A percentile compares a stretch with the other conserved stretches of the same genome.
These are phyloP conservation scores for Cyprinodon diabolis DNA, from an alignment of 2,797 vertebrate genomes.

Conservation along the genomic window DNA sequence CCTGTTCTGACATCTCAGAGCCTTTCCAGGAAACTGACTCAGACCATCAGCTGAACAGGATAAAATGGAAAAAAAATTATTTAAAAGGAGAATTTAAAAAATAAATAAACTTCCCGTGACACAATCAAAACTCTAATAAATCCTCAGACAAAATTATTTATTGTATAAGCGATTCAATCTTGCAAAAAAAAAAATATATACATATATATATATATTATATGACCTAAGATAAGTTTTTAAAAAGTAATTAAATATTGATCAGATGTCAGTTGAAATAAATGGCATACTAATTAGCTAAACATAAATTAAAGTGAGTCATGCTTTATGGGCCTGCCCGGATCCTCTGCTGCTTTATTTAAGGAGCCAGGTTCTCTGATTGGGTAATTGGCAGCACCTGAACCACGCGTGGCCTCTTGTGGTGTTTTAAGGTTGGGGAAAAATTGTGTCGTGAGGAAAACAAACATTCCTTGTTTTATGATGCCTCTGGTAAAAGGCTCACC, in stretches of 20 bases:
- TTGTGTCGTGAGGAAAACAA: neutral
- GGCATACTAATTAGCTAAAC: neutral
- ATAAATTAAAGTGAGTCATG: neutral
- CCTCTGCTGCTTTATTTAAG: neutral
- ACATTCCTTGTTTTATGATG: constrained; percentile 41
- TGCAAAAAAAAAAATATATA: neutral
- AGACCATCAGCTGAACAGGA: neutral
- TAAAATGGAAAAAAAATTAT: neutral
- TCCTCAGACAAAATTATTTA: neutral
- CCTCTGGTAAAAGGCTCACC: neutral
- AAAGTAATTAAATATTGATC: neutral
- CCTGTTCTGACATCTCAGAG: neutral
- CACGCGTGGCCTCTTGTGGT: neutral
- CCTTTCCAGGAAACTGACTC: neutral
- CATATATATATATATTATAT: no score
- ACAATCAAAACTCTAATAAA: neutral
- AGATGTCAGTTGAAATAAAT: neutral
- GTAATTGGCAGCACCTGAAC: constrained; percentile 62
- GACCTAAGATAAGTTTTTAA: no score
- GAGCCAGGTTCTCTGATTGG: constrained; percentile 26
- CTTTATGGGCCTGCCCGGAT: neutral
- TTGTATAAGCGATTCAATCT: neutral
- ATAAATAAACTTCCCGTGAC: neutral
- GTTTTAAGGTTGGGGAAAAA: constrained; percentile 3
- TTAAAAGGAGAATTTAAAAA: constrained; percentile 19